Conservation (phyloP, 2,113 vertebrate genomes). For the Jacana jacana region DNA sequence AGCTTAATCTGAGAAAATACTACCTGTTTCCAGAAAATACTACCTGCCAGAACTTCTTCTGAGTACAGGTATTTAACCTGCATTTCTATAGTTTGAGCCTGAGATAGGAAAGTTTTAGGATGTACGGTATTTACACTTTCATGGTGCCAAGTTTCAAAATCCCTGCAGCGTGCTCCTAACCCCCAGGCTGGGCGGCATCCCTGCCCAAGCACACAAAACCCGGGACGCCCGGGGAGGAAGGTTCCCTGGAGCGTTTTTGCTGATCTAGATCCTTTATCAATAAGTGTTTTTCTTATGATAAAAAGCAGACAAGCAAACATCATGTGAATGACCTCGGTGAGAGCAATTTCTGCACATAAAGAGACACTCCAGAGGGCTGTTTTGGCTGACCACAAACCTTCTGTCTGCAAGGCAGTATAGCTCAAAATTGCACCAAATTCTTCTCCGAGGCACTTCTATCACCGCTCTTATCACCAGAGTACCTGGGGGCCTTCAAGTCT, state of each 20-base stretch:
- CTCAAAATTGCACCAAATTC: neutral
- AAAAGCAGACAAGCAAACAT: neutral
- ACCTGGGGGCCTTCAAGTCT: neutral
- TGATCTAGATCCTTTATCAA: neutral
- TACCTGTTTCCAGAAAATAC: no score
- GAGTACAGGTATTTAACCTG: neutral
- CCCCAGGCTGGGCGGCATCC: neutral
- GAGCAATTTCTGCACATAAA: fast-evolving
- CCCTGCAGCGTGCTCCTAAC: fast-evolving
- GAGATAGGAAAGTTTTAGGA: neutral
- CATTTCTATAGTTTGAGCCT: neutral
- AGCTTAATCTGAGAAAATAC: neutral
- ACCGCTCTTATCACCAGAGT: neutral
- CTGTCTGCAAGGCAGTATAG: neutral
- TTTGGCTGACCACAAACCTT: neutral
- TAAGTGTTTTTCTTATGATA: neutral
- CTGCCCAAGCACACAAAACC: neutral
- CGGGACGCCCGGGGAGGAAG: neutral
- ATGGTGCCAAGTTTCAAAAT: neutral
- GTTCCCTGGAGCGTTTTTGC: neutral
- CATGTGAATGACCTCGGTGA: neutral
- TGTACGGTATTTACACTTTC: neutral
- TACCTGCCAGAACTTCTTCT: neutral
- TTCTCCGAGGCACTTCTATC: neutral
- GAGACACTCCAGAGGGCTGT: neutral